Evolutionary conservation across 2,113 vertebrate species (phyloP), one percentile per base, ranked within the genome.

Genomic region (Onychorhynchus coronatus): DNA sequence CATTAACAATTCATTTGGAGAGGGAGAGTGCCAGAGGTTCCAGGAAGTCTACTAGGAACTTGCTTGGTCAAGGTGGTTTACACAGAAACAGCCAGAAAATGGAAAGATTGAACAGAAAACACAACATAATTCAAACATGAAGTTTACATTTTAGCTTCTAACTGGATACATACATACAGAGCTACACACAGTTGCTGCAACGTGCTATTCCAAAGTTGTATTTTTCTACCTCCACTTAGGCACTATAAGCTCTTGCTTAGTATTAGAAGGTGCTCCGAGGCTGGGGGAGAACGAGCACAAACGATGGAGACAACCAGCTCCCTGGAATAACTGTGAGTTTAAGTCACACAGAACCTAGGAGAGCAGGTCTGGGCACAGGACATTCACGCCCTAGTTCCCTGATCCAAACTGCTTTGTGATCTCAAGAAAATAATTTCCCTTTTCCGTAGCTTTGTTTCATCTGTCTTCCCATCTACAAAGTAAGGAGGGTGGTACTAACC

Each of bases 131-230:
- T 76, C 65, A 88, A 89, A 44, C 11, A 33, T 2, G 14, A 4
- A 9, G 6, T 42, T 74, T 41, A 77, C 37, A 50, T 46, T 88
- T 67, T 66, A 46, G 5, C 28, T 85, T 11, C 50, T 49, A 72
- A 65, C 0, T 71, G 39, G 27, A 31, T 52, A 79, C 0, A 31
- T 52, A 79, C 0, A 0, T 52, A 68, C 18, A 63, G 33, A 91
- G 28, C 31, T 72, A 44, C 12, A 39, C 25, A n/a, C 15, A 52
- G 28, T 24, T 89, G 65, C 73, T 91, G 47, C 8, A 46, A 86
- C 30, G 28, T 25, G 5, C 4, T 65, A 49, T 41, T 84, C 37
- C 70, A 39, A 81, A 91, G 19, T 2, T 66, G 18, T 30, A 66
- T 21, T 74, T 39, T 88, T 67, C 33, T 61, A 85, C 23, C 18